phyloP scores from a whole-genome alignment of 2,113 vertebrate genomes.

The Cyanoliseus patagonus region DNA sequence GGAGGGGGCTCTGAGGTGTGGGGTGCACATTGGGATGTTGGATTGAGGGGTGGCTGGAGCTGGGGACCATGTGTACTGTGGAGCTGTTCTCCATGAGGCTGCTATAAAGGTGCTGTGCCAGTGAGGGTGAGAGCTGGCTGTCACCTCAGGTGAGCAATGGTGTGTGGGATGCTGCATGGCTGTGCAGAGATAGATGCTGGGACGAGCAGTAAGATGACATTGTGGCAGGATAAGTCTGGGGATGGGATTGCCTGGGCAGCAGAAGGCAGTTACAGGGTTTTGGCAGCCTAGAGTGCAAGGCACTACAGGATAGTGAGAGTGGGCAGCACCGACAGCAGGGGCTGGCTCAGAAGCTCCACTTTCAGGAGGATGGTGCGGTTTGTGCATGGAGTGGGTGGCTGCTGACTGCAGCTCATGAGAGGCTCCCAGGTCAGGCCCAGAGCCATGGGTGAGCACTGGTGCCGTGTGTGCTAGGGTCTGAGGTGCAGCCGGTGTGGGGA shows the following conservation, averaged over 20 bases:
- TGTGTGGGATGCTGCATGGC: neutral
- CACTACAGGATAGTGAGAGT: neutral
- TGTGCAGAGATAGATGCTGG: neutral
- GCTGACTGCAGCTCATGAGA: neutral
- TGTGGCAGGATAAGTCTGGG: neutral
- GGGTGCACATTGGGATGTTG: neutral
- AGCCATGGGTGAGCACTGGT: neutral
- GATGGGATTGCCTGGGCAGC: neutral
- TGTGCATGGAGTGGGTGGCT: neutral
- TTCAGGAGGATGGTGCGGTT: neutral
- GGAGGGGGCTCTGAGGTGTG: neutral
- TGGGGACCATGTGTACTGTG: neutral
- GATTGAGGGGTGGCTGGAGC: neutral
- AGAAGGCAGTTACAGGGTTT: neutral
- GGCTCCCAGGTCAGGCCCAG: neutral
- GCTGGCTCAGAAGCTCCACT: neutral
- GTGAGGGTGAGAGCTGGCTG: neutral
- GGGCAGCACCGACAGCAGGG: neutral
- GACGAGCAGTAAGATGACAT: neutral
- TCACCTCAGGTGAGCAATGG: neutral
- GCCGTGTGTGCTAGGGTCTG: neutral
- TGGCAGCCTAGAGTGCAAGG: neutral
- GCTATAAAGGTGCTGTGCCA: neutral
- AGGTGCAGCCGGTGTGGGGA: rapidly evolving
- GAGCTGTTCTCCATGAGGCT: neutral